Conservation (phyloP, 2,797 vertebrate species). For the Mionectes olivaceus region DNA sequence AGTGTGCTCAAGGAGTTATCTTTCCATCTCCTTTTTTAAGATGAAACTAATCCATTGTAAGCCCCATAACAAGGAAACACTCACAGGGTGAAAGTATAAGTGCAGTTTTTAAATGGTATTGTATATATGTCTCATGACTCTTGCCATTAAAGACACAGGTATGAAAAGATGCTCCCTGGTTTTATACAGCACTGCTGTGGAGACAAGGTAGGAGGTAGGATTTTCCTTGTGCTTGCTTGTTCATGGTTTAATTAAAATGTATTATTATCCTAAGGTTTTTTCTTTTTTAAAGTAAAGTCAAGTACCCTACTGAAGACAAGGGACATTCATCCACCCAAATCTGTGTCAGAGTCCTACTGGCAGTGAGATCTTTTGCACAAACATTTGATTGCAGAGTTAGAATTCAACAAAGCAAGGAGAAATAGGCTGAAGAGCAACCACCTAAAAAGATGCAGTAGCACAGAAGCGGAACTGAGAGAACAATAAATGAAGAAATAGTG, state of each 20-base stretch:
- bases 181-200: background rate
- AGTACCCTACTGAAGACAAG: background rate
- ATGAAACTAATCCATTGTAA: constrained; percentile 36
- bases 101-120: background rate
- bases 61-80: background rate
- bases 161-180: constrained; percentile 7
- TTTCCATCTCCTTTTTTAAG: constrained; percentile 6
- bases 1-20: background rate
- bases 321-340: background rate
- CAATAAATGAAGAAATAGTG: constrained; percentile 38
- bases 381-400: background rate
- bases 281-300: constrained; percentile 2
- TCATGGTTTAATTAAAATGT: background rate
- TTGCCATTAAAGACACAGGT: background rate
- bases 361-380: constrained; percentile 6
- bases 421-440: background rate
- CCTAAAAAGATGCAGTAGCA: background rate
- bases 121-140: background rate
- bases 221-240: background rate
- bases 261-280: background rate
- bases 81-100: constrained; percentile 6
- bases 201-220: background rate
- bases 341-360: background rate
- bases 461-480: background rate
- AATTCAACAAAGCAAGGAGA: constrained; percentile 26